phyloP scores from a whole-genome alignment of 2,113 vertebrate genomes.

The Dipodomys stephensi region DNA sequence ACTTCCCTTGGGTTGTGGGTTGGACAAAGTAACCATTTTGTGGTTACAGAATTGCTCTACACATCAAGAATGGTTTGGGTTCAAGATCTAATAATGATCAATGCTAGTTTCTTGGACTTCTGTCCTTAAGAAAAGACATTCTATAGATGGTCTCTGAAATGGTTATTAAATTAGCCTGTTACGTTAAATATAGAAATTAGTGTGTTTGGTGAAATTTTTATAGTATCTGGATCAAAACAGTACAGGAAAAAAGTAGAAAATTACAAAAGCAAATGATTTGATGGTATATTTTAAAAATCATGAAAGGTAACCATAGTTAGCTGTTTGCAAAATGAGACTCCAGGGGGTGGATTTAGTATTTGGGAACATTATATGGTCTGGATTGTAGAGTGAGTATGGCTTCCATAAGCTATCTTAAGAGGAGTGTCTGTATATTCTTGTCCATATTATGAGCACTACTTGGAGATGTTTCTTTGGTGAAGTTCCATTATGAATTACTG shows the following conservation, averaged over 20 bases:
- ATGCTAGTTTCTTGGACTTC: conserved; percentile 30
- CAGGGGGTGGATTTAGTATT: conserved; percentile 64
- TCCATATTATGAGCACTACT: background rate
- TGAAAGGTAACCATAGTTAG: conserved; percentile 64
- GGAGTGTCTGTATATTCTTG: conserved; percentile 50
- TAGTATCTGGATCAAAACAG: conserved; percentile 40
- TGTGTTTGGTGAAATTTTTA: conserved; percentile 39
- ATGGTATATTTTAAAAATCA: conserved; percentile 55
- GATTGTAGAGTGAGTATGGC: conserved; percentile 56
- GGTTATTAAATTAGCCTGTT: conserved; percentile 65
- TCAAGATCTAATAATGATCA: background rate
- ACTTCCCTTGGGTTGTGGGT: conserved; percentile 26
- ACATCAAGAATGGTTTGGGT: conserved; percentile 62
- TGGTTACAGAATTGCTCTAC: conserved; percentile 42
- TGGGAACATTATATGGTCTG: conserved; percentile 6
- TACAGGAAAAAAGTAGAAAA: conserved; percentile 55
- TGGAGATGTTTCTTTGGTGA: background rate
- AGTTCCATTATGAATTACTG: conserved; percentile 36
- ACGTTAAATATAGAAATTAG: conserved; percentile 58
- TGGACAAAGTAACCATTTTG: conserved; percentile 56
- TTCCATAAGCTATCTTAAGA: conserved; percentile 62
- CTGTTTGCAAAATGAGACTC: conserved; percentile 68
- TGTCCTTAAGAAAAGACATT: conserved; percentile 40
- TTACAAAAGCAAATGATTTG: conserved; percentile 57
- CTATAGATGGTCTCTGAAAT: background rate